Conservation (phyloP, 2,888 invertebrate genomes). For the Hypercompe scribonia region DNA sequence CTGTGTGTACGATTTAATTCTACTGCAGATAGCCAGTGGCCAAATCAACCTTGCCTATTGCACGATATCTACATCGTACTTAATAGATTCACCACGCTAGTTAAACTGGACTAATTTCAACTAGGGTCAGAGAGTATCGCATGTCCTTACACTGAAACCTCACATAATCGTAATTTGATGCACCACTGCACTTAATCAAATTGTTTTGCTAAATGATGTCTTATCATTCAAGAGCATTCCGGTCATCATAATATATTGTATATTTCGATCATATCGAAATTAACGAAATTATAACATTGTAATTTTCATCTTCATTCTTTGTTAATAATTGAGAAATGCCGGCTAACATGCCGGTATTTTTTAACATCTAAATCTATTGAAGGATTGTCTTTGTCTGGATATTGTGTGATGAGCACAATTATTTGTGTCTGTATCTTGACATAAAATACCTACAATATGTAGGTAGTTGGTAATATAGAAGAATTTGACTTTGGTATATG, state of each 20-base stretch:
- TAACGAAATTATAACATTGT: not conserved
- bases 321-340: too few species aligned
- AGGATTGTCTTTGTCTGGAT: too few species aligned
- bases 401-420: not conserved
- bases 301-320: too few species aligned
- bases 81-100: constrained; percentile 64
- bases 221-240: constrained; percentile 50
- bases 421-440: too few species aligned
- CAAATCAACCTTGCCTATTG: constrained; percentile 55
- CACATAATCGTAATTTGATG: constrained; percentile 57
- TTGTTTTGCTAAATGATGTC: constrained; percentile 40
- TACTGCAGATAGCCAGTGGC: constrained; percentile 44
- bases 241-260: constrained; percentile 37
- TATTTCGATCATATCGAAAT: not conserved
- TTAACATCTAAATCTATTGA: too few species aligned
- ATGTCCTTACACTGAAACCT: constrained; percentile 63
- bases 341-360: too few species aligned
- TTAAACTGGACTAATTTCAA: constrained; percentile 65
- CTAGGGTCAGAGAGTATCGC: constrained; percentile 64
- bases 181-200: constrained; percentile 54
- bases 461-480: too few species aligned
- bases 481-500: not conserved
- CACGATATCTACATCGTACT: constrained; percentile 54
- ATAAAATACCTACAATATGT: too few species aligned
- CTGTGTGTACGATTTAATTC: constrained; percentile 37